Evolutionary conservation across 2,113 vertebrate genomes (phyloP), one percentile per base, ranked within the genome.

Genomic region (Connochaetes taurinus): DNA sequence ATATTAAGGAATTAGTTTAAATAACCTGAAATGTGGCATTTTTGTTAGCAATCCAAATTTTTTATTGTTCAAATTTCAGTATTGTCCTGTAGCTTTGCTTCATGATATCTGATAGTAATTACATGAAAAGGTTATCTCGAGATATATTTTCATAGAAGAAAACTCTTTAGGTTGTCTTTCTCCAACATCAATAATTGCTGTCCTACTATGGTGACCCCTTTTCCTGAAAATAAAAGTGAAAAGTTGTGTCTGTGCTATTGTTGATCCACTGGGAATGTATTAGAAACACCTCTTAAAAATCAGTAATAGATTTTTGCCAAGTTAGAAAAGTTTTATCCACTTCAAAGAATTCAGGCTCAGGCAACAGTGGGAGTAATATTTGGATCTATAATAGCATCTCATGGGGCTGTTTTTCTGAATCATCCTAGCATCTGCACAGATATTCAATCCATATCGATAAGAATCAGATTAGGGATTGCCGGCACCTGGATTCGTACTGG

Each of bases 221-320:
- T 96, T 87, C 43, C 13, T 89, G 7, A 82, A 82, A 93, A 92
- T 90, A 57, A 96, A 86, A 94, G 55, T 43, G n/a, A 86, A 74
- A 71, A 50, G 5, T 60, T 14, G 15, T 55, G 23, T 86, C 29
- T 76, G 27, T 85, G 3, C 13, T 96, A 13, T 52, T 90, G n/a
- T 85, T 13, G 2, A 67, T 71, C 47, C 85, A 58, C 40, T 60
- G 58, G 16, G n/a, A 92, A 50, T 94, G n/a, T 92, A 60, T 90
- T 96, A 85, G 57, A 91, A 87, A 87, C 53, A 4, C 74, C 31
- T 6, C 12, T 97, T 90, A 90, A 89, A 92, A 95, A 87, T 60
- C 31, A 83, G 33, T 40, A 74, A 19, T 45, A 55, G 10, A 50
- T 93, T 86, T 97, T 90, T 96, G 14, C 58, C 31, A 33, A 85